Evolutionary conservation across 2,888 invertebrate genomes (phyloP).

Genomic region (Epirrhoe alternata): DNA sequence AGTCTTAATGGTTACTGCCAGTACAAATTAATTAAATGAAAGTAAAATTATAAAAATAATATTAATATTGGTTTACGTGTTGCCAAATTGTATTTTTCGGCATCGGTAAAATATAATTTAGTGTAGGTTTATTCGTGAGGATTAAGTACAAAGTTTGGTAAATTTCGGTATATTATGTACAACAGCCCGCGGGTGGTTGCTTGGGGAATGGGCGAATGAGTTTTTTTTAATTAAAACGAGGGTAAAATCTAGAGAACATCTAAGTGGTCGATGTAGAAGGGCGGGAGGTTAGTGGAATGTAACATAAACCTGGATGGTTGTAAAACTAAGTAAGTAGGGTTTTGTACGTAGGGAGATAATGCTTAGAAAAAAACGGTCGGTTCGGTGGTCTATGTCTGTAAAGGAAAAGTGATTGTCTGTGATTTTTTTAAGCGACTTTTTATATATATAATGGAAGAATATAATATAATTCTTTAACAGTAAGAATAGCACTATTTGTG

Average conservation of each 20-base stretch:
- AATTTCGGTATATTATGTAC: conserved; percentile 52
- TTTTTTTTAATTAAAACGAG: conserved; percentile 57
- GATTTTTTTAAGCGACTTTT: conserved; percentile 86
- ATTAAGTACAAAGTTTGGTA: conserved; percentile 74
- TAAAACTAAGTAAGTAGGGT: conserved; percentile 84
- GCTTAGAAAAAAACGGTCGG: conserved; percentile 80
- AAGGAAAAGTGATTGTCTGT: conserved; percentile 85
- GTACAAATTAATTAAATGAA: conserved; percentile 81
- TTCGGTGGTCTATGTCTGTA: conserved; percentile 84
- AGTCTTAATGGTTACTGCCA: conserved; percentile 80
- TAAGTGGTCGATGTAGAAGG: conserved; percentile 58
- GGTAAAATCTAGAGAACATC: conserved; percentile 65
- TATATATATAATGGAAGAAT: conserved; percentile 81
- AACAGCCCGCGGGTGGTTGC: conserved; percentile 57
- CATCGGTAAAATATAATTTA: conserved; percentile 73
- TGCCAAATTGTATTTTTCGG: conserved; percentile 81
- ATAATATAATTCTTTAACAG: conserved; percentile 80
- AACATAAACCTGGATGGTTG: conserved; percentile 82
- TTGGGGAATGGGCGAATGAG: conserved; percentile 43
- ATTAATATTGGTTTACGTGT: conserved; percentile 72
- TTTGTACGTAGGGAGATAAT: conserved; percentile 83
- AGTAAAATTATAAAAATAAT: conserved; percentile 47
- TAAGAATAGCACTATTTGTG: conserved; percentile 86
- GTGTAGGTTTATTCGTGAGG: conserved; percentile 69
- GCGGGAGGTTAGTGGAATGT: conserved; percentile 63